Percentiles rank a stretch among this genome's conserved stretches.
Evolutionary conservation across 2,797 vertebrate species (phyloP).

Genomic region (Platalea minor): DNA sequence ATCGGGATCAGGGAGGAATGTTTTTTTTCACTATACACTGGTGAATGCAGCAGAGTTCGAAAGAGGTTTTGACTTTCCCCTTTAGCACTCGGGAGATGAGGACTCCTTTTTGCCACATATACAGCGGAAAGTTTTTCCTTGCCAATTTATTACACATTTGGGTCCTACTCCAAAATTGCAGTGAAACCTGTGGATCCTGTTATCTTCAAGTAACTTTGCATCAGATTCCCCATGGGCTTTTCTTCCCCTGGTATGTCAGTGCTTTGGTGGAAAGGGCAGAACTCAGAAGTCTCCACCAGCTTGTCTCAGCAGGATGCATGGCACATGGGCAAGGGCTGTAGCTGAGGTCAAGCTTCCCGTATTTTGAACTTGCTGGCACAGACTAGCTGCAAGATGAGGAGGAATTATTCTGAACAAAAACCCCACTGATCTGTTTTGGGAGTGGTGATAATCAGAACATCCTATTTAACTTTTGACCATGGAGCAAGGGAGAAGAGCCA

Average conservation of each 20-base stretch:
- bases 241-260: not conserved
- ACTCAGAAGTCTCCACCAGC: not conserved
- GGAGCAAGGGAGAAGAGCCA: slow-evolving; percentile 42
- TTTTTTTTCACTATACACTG: slow-evolving; percentile 45
- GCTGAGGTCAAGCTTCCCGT: slow-evolving; percentile 41
- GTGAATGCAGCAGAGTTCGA: slow-evolving; percentile 18
- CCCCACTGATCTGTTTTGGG: slow-evolving; percentile 60
- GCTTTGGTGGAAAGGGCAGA: not conserved
- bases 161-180: not conserved
- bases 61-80: slow-evolving; percentile 40
- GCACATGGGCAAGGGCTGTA: not conserved
- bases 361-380: slow-evolving; percentile 49
- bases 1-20: slow-evolving; percentile 48
- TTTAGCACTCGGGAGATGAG: not conserved
- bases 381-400: slow-evolving; percentile 13
- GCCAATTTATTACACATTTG: not conserved
- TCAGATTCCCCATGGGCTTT: not conserved
- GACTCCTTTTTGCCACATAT: not conserved
- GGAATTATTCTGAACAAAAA: slow-evolving; percentile 53
- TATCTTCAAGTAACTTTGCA: not conserved
- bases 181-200: not conserved
- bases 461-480: slow-evolving; percentile 62
- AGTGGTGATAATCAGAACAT: slow-evolving; percentile 62
- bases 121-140: not conserved
- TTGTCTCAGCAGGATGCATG: not conserved